Conservation (phyloP, 2,797 vertebrate species). For the Brachyrhaphis roseni region DNA sequence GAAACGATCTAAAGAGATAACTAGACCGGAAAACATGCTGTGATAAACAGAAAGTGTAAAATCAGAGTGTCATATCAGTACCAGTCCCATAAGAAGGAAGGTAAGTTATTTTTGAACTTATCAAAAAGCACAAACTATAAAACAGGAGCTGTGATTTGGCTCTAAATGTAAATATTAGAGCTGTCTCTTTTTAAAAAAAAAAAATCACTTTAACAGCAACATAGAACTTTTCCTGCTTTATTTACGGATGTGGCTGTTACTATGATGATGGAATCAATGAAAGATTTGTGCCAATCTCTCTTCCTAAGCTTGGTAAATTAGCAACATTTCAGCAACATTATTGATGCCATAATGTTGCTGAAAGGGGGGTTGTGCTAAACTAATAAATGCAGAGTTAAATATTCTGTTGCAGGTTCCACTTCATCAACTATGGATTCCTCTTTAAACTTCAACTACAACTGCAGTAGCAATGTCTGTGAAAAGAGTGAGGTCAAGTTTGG, state of each 20-base stretch:
- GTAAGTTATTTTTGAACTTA: not conserved
- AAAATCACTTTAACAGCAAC: not conserved
- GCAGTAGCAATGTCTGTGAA: constrained; percentile 72
- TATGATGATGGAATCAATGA: not conserved
- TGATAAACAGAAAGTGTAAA: not conserved
- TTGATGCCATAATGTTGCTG: not conserved
- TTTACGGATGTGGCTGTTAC: not conserved
- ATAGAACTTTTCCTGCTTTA: not conserved
- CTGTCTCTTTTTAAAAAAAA: not conserved
- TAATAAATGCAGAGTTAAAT: not conserved
- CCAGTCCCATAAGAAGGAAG: not conserved
- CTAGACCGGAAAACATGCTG: not conserved
- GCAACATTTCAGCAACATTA: too few relatives aligned
- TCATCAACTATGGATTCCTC: constrained; percentile 32
- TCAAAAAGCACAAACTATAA: not conserved
- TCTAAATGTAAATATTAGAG: not conserved
- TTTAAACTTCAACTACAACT: fast-evolving
- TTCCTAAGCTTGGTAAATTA: constrained; percentile 34
- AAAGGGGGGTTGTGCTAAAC: not conserved
- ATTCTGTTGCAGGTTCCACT: constrained; percentile 27
- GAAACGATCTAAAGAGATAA: not conserved
- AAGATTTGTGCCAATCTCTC: not conserved
- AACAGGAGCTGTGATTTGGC: not conserved
- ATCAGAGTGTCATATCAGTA: not conserved
- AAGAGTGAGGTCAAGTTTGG: constrained; percentile 68